Percentiles rank a stretch among this genome's conserved stretches.
Conservation (phyloP, 2,888 invertebrate genomes). For the Andrena camellia region DNA sequence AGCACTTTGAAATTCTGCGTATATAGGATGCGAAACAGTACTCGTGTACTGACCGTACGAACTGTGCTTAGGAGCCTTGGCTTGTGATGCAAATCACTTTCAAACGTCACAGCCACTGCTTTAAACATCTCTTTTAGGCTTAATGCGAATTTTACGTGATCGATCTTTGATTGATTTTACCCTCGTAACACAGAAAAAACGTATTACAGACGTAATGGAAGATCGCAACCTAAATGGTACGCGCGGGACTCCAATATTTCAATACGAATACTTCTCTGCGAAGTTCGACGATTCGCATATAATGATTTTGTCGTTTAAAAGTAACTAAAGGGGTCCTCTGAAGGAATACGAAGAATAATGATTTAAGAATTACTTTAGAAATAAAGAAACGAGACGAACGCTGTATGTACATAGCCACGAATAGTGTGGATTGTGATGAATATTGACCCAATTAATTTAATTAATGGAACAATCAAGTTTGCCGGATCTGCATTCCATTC, state of each 20-base stretch:
- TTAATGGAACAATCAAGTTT: slow-evolving; percentile 23
- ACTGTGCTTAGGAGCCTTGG: slow-evolving; percentile 2
- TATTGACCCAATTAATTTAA: slow-evolving; percentile 20
- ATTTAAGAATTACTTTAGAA: not conserved
- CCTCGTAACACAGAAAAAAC: not conserved
- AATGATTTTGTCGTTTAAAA: too few relatives aligned
- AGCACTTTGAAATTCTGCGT: slow-evolving; percentile 2
- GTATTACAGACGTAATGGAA: slow-evolving; percentile 3
- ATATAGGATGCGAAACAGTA: not conserved
- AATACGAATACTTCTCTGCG: too few relatives aligned
- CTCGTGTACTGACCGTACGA: not conserved
- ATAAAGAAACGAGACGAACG: slow-evolving; percentile 12
- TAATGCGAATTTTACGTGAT: slow-evolving; percentile 21
- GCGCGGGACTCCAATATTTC: too few relatives aligned
- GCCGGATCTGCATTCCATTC: slow-evolving; percentile 47
- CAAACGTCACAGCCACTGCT: slow-evolving; percentile 35
- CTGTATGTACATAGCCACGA: slow-evolving; percentile 52
- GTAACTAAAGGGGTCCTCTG: too few relatives aligned
- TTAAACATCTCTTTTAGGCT: slow-evolving; percentile 29
- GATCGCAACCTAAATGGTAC: too few relatives aligned
- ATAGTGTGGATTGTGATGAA: slow-evolving; percentile 36
- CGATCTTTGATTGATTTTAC: slow-evolving; percentile 22
- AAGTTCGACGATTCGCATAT: too few relatives aligned
- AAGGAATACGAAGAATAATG: not conserved
- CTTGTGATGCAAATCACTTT: not conserved